Evolutionary conservation across 2,797 vertebrate genomes (phyloP).

Genomic region (Betta splendens): DNA sequence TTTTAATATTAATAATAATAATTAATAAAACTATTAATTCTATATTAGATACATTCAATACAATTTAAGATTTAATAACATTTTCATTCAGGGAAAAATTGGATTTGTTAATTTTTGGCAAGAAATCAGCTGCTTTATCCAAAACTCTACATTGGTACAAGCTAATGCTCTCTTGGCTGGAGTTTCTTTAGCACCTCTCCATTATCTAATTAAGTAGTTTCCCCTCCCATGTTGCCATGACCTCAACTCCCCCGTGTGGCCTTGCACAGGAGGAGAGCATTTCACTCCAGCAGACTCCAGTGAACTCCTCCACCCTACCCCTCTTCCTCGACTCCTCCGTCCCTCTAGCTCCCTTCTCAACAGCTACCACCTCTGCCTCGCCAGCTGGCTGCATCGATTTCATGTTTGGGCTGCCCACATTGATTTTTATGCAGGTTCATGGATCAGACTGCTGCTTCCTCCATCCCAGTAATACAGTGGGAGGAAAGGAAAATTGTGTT

Average conservation of each 20-base stretch:
- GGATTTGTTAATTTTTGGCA: constrained; percentile 19
- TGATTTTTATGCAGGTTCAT: constrained; percentile 80
- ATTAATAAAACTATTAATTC: too few relatives aligned
- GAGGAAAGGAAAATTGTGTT: constrained; percentile 68
- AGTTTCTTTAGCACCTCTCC: constrained; percentile 29
- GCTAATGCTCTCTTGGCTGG: constrained; percentile 18
- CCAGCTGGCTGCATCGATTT: constrained; percentile 73
- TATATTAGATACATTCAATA: too few relatives aligned
- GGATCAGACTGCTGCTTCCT: constrained; percentile 70
- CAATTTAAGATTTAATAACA: constrained; percentile 2
- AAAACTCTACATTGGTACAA: constrained; percentile 1
- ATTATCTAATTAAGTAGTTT: constrained; percentile 47
- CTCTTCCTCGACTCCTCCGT: constrained; percentile 24
- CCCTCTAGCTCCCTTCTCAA: constrained; percentile 4
- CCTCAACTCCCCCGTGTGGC: constrained; percentile 48
- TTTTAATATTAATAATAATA: too few relatives aligned
- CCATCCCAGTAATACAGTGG: constrained; percentile 59
- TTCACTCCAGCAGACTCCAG: constrained; percentile 42
- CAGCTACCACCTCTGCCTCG: constrained; percentile 46
- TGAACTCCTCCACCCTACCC: constrained; percentile 58
- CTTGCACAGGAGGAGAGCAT: constrained; percentile 50
- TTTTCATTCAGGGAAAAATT: constrained; percentile 8
- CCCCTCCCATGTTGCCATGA: constrained; percentile 44
- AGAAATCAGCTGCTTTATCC: constrained; percentile 27
- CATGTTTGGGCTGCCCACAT: constrained; percentile 77